phyloP scores from a whole-genome alignment of 2,113 vertebrate genomes.

The Siphamia tubifer region DNA sequence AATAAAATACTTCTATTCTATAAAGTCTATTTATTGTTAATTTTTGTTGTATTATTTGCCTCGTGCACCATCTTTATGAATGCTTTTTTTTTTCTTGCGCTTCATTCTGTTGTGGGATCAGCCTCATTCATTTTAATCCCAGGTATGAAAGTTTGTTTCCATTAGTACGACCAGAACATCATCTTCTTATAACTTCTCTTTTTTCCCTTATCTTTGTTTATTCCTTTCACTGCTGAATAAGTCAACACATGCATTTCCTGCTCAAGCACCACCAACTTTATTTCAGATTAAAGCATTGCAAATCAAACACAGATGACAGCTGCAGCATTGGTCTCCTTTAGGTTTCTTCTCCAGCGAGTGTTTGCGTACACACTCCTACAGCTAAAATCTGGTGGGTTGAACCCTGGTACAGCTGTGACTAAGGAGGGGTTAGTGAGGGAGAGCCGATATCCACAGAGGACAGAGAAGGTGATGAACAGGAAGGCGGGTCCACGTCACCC shows the following conservation, averaged over 20 bases:
- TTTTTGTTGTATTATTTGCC: too few species aligned
- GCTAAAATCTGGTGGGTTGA: conserved; percentile 7
- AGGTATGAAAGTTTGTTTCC: too few species aligned
- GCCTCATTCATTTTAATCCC: too few species aligned
- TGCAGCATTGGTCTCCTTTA: too few species aligned
- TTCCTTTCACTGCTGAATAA: neutral
- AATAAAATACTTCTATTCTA: too few species aligned
- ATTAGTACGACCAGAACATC: too few species aligned
- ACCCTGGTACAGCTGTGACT: neutral
- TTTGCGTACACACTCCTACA: conserved; percentile 11
- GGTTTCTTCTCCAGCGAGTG: neutral
- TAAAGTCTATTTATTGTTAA: too few species aligned
- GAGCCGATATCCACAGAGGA: neutral
- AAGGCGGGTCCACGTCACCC: neutral
- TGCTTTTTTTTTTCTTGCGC: too few species aligned
- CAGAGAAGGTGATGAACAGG: neutral
- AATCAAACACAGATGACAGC: neutral
- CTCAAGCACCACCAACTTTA: conserved; percentile 33
- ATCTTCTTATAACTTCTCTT: too few species aligned
- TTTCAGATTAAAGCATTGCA: conserved; percentile 30
- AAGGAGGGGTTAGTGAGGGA: conserved; percentile 2
- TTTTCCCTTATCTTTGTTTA: too few species aligned
- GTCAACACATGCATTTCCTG: neutral
- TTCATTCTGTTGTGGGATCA: too few species aligned
- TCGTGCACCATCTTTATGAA: too few species aligned